These are phyloP conservation scores for Microhierax caerulescens DNA, from an alignment of 2,797 vertebrate species.

Conservation along the genomic window DNA sequence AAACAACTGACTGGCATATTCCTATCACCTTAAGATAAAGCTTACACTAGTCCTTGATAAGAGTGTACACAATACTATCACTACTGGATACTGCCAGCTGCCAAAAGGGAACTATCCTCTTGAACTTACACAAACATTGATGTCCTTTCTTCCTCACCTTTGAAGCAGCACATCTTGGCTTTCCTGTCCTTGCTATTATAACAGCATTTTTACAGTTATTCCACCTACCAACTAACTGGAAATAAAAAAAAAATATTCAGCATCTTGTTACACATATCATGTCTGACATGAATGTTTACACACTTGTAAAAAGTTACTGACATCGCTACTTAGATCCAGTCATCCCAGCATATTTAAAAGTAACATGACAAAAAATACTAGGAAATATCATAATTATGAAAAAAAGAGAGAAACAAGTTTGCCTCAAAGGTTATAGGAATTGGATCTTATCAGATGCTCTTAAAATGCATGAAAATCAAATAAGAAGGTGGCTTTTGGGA, in stretches of 20 bases:
- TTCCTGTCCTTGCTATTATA: not conserved
- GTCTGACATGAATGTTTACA: accelerated
- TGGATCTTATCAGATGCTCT: not conserved
- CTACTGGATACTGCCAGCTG: not conserved
- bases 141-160: not conserved
- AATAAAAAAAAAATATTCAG: not conserved
- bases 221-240: not conserved
- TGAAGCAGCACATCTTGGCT: not conserved
- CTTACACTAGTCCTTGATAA: not conserved
- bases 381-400: not conserved
- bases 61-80: not conserved
- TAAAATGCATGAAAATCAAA: conserved; percentile 1
- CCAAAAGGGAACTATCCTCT: not conserved
- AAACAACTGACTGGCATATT: not conserved
- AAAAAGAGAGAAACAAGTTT: not conserved
- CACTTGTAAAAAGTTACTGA: not conserved
- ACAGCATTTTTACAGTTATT: not conserved
- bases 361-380: not conserved
- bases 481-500: not conserved
- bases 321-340: not conserved
- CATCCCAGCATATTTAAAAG: not conserved
- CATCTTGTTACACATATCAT: not conserved
- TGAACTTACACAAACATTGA: not conserved
- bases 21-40: not conserved
- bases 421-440: not conserved